Evolutionary conservation across 2,113 vertebrate genomes (phyloP).

Genomic region (Gallinago undulata): DNA sequence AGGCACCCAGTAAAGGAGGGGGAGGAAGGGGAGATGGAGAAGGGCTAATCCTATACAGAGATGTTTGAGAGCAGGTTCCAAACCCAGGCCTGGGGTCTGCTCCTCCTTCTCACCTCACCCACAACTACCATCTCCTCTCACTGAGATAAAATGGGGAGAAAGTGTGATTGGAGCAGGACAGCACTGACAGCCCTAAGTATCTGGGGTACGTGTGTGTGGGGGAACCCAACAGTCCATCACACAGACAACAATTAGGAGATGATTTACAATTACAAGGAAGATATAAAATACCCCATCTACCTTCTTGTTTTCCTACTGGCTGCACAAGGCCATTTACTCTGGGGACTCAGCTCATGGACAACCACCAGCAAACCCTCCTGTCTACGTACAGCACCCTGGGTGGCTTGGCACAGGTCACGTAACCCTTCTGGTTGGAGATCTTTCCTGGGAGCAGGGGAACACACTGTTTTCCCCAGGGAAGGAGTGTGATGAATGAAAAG

Average conservation of each 20-base stretch:
- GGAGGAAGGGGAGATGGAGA: background rate
- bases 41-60: background rate
- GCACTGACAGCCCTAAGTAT: background rate
- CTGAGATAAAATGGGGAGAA: background rate
- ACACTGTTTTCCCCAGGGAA: background rate
- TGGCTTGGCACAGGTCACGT: background rate
- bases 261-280: background rate
- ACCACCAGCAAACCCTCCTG: background rate
- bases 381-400: background rate
- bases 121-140: background rate
- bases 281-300: background rate
- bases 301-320: background rate
- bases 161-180: background rate
- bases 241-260: background rate
- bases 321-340: background rate
- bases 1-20: background rate
- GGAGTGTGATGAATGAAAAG: background rate
- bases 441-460: background rate
- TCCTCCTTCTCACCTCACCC: background rate
- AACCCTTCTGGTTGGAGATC: background rate
- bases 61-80: background rate
- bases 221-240: background rate
- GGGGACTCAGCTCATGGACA: background rate
- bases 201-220: fast-evolving
- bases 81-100: background rate